These are phyloP conservation scores for Xiphophorus hellerii DNA, from an alignment of 2,113 vertebrate genomes.

Conservation along the genomic window DNA sequence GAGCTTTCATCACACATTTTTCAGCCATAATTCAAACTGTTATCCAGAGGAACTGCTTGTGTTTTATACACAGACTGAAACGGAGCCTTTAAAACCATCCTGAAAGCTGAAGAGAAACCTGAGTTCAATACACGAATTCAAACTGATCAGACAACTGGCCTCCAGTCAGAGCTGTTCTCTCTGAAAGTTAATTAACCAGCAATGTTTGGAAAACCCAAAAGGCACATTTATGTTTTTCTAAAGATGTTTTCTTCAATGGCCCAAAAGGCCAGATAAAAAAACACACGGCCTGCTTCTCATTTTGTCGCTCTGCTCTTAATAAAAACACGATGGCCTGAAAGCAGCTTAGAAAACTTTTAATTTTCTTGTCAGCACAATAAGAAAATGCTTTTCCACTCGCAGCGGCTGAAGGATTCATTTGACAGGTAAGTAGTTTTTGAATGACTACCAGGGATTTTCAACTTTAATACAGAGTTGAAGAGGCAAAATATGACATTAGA, in stretches of 20 bases:
- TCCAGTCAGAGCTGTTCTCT: neutral
- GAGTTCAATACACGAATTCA: neutral
- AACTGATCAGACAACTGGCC: neutral
- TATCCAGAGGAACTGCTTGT: neutral
- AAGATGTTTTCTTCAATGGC: neutral
- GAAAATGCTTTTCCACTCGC: neutral
- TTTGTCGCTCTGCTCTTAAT: neutral
- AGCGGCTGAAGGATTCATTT: neutral
- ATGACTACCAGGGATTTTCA: neutral
- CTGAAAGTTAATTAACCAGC: neutral
- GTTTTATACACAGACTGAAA: neutral
- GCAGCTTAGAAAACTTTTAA: neutral
- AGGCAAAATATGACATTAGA: neutral
- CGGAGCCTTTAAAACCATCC: neutral
- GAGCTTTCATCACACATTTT: neutral
- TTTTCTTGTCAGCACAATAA: neutral
- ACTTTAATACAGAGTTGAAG: neutral
- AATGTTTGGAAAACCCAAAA: neutral
- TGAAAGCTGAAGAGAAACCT: neutral
- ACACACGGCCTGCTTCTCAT: neutral
- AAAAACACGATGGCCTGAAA: neutral
- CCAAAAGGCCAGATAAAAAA: neutral
- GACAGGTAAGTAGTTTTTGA: too few relatives aligned
- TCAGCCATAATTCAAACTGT: neutral
- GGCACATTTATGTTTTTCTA: neutral